Conservation (phyloP, 2,113 vertebrate species). For the Phainopepla nitens region DNA sequence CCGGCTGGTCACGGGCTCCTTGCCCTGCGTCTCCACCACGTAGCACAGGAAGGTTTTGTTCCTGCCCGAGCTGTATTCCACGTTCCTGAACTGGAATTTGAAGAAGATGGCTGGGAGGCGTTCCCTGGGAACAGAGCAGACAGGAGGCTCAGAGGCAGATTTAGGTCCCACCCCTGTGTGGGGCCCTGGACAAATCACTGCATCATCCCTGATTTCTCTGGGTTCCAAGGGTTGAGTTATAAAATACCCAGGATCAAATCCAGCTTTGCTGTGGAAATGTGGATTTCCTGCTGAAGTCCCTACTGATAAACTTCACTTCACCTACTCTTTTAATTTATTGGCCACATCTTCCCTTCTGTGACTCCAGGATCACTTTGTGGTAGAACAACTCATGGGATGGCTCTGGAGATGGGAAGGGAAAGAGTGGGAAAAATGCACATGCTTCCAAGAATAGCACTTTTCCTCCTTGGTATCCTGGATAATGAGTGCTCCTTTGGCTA, state of each 20-base stretch:
- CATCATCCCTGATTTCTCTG: not conserved
- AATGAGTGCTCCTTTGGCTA: not conserved
- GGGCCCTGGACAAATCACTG: fast-evolving
- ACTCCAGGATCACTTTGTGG: not conserved
- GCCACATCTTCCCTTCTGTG: not conserved
- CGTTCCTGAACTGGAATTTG: conserved; percentile 96
- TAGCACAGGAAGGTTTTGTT: conserved; percentile 96
- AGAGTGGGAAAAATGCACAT: not conserved
- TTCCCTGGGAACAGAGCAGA: conserved; percentile 70
- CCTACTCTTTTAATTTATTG: not conserved
- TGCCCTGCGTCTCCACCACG: conserved; percentile 77
- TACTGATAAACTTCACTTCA: not conserved
- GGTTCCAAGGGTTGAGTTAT: not conserved
- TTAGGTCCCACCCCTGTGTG: not conserved
- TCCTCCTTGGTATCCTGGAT: not conserved
- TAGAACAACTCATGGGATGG: not conserved
- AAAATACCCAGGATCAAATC: not conserved
- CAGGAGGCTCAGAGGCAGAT: not conserved
- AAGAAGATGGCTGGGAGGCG: conserved; percentile 86
- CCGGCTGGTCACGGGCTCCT: conserved; percentile 62
- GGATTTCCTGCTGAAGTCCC: not conserved
- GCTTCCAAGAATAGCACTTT: not conserved
- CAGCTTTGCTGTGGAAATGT: not conserved
- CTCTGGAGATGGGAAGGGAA: not conserved
- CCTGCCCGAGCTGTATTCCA: conserved; percentile 94